Evolutionary conservation across 2,113 vertebrate genomes (phyloP).

Genomic region (Cyanistes caeruleus): DNA sequence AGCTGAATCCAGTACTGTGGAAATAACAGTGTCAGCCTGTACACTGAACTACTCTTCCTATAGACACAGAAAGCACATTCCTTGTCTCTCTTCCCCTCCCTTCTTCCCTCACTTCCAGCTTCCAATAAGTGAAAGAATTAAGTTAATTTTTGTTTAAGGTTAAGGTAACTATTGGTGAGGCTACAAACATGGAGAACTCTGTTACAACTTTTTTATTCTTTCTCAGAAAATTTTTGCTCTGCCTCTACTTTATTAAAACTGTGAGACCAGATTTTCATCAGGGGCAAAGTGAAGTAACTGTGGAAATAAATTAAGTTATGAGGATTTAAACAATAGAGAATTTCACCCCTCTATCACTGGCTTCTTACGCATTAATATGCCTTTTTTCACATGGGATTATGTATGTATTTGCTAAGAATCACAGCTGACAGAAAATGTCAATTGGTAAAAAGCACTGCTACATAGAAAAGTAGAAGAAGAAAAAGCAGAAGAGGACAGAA

Average conservation of each 20-base stretch:
- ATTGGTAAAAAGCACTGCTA: background rate
- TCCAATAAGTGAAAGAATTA: background rate
- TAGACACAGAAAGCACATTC: background rate
- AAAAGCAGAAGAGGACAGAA: background rate
- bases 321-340: background rate
- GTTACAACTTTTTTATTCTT: background rate
- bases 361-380: accelerated
- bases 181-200: background rate
- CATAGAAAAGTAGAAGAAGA: background rate
- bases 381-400: background rate
- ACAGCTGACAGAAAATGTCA: background rate
- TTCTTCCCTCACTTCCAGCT: background rate
- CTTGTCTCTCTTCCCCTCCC: background rate
- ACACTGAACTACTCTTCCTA: background rate
- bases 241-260: background rate
- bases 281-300: background rate
- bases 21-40: background rate
- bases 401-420: background rate
- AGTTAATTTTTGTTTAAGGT: background rate
- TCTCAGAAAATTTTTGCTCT: background rate
- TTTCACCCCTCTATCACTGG: background rate
- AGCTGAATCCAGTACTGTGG: background rate
- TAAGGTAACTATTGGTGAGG: background rate
- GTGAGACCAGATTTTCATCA: background rate
- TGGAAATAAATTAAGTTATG: background rate